Conservation (phyloP, 2,797 vertebrate species). For the Lates japonicus region DNA sequence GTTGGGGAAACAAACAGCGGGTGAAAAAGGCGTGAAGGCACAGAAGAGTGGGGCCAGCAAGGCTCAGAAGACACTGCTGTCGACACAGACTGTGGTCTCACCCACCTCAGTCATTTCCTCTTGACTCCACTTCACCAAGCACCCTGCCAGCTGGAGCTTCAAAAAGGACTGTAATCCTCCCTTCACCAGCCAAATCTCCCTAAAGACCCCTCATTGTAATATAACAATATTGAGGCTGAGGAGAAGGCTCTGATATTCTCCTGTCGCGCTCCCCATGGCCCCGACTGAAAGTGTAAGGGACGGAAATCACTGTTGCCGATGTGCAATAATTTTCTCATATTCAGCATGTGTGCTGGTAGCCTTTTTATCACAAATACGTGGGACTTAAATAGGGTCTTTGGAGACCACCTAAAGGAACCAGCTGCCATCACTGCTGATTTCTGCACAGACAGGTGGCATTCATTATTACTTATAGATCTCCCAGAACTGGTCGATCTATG, state of each 20-base stretch:
- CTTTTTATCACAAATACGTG: slow-evolving; percentile 28
- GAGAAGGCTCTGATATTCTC: slow-evolving; percentile 18
- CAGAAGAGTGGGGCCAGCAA: slow-evolving; percentile 3
- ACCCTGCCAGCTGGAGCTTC: slow-evolving; percentile 51
- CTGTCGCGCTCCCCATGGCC: not conserved
- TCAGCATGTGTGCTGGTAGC: not conserved
- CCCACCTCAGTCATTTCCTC: not conserved
- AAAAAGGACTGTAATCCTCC: slow-evolving; percentile 40
- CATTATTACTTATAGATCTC: slow-evolving; percentile 56
- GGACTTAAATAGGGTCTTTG: slow-evolving; percentile 11
- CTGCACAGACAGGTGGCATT: slow-evolving; percentile 44
- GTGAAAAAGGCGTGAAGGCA: slow-evolving; percentile 19
- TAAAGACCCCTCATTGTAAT: slow-evolving; percentile 17
- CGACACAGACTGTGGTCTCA: not conserved
- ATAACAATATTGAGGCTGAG: slow-evolving; percentile 40
- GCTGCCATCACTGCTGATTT: slow-evolving; percentile 32
- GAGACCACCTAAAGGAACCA: slow-evolving; percentile 24
- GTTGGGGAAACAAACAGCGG: slow-evolving; percentile 7
- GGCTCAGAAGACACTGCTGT: slow-evolving; percentile 20
- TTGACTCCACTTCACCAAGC: slow-evolving; percentile 58
- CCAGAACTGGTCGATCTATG: slow-evolving; percentile 40
- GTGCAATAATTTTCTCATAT: not conserved
- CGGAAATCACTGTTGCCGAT: not conserved
- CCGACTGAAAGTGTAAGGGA: not conserved
- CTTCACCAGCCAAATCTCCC: slow-evolving; percentile 10